Percentiles rank a stretch among this genome's conserved stretches.
Conservation (phyloP, 2,888 invertebrate genomes). For the Drosophila paranaensis region DNA sequence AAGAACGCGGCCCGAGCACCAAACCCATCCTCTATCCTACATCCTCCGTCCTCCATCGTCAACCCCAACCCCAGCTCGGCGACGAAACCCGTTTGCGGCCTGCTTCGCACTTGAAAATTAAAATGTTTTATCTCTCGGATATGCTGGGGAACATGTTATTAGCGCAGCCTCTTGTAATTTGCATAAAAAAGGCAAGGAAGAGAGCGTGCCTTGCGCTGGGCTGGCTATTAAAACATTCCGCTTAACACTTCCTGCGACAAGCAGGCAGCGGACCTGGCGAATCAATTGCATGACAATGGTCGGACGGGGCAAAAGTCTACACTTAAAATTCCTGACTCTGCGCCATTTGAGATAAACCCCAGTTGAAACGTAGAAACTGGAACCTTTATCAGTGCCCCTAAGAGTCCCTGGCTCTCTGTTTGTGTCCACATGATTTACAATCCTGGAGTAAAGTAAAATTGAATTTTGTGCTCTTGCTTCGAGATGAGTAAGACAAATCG, state of each 20-base stretch:
- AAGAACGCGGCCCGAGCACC: slow-evolving; percentile 26
- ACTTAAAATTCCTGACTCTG: slow-evolving; percentile 32
- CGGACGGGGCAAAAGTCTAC: neutral
- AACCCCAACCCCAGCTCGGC: neutral
- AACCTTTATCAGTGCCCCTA: slow-evolving; percentile 10
- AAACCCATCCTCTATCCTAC: neutral
- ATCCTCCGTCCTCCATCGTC: too few relatives aligned
- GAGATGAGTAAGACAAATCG: neutral
- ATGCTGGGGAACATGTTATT: slow-evolving; percentile 72
- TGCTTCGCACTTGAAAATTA: slow-evolving; percentile 64
- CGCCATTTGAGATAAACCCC: slow-evolving; percentile 25
- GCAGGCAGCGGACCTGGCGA: slow-evolving; percentile 27
- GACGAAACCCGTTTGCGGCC: slow-evolving; percentile 38
- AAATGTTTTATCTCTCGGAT: slow-evolving; percentile 69
- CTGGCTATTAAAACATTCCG: slow-evolving; percentile 76
- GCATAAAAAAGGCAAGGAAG: slow-evolving; percentile 62
- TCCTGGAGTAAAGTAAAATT: slow-evolving; percentile 2
- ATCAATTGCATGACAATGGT: slow-evolving; percentile 54
- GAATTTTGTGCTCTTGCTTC: neutral
- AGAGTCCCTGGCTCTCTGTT: slow-evolving; percentile 4
- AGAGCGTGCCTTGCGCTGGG: slow-evolving; percentile 39
- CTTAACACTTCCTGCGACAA: slow-evolving; percentile 81
- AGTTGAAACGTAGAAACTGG: slow-evolving; percentile 5
- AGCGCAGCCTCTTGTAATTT: slow-evolving; percentile 73
- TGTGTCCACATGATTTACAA: slow-evolving; percentile 27